Conservation (phyloP, 2,113 vertebrate species). For the Heterocephalus glaber region DNA sequence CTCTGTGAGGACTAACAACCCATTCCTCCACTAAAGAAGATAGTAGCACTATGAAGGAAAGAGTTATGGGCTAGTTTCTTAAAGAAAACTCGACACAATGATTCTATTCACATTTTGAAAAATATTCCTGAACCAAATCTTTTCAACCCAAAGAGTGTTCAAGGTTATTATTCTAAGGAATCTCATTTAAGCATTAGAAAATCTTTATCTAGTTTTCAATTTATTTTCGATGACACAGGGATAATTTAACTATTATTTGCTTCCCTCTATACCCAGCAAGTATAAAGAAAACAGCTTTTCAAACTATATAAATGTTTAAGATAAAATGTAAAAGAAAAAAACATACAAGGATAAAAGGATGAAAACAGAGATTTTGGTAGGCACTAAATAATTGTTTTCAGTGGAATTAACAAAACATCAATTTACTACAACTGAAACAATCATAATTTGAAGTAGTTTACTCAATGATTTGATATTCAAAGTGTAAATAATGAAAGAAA, state of each 20-base stretch:
- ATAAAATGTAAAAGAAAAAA: background rate
- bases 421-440: conserved; percentile 26
- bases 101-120: conserved; percentile 12
- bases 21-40: background rate
- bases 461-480: conserved; percentile 37
- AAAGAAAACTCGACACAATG: background rate
- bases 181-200: background rate
- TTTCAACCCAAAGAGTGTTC: background rate
- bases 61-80: background rate
- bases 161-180: background rate
- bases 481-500: background rate
- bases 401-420: conserved; percentile 28
- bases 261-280: background rate
- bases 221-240: background rate
- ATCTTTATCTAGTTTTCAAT: background rate
- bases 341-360: background rate
- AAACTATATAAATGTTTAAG: conserved; percentile 23
- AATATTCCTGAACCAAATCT: background rate
- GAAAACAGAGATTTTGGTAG: background rate
- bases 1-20: background rate
- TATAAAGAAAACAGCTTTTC: background rate
- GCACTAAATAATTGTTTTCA: conserved; percentile 6
- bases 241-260: background rate
- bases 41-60: background rate
- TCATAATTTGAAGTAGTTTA: conserved; percentile 1